These are phyloP conservation scores for Harmothoe impar DNA, from an alignment of 2,888 invertebrate species.

Conservation along the genomic window DNA sequence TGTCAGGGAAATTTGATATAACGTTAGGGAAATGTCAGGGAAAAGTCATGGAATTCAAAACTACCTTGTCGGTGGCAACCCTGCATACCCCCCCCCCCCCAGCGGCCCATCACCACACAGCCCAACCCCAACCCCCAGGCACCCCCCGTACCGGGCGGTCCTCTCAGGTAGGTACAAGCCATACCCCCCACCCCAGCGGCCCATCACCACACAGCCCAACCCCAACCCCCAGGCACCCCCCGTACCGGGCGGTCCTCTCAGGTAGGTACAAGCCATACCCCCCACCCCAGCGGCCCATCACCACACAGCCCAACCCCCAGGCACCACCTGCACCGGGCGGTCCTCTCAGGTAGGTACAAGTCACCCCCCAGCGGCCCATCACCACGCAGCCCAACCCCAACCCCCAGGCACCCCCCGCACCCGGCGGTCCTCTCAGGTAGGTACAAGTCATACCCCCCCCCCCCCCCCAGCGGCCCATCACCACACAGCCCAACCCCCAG, in stretches of 20 bases:
- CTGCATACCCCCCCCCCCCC: too few species aligned
- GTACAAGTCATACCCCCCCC: neutral
- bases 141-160: conserved; percentile 14
- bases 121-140: conserved; percentile 16
- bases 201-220: conserved; percentile 30
- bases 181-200: too few species aligned
- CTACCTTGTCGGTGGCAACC: too few species aligned
- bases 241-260: conserved; percentile 30
- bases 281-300: too few species aligned
- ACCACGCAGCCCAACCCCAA: neutral
- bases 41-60: too few species aligned
- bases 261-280: neutral
- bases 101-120: conserved; percentile 3
- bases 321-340: neutral
- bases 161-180: conserved; percentile 29
- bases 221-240: neutral
- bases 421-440: conserved; percentile 44
- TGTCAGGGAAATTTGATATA: too few species aligned
- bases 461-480: conserved; percentile 23
- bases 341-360: neutral
- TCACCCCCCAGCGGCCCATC: conserved; percentile 15
- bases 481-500: conserved; percentile 16
- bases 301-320: neutral
- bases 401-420: conserved; percentile 7
- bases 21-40: too few species aligned